phyloP scores from a whole-genome alignment of 1,140 invertebrate genomes.

The Zeugodacus cucurbitae region DNA sequence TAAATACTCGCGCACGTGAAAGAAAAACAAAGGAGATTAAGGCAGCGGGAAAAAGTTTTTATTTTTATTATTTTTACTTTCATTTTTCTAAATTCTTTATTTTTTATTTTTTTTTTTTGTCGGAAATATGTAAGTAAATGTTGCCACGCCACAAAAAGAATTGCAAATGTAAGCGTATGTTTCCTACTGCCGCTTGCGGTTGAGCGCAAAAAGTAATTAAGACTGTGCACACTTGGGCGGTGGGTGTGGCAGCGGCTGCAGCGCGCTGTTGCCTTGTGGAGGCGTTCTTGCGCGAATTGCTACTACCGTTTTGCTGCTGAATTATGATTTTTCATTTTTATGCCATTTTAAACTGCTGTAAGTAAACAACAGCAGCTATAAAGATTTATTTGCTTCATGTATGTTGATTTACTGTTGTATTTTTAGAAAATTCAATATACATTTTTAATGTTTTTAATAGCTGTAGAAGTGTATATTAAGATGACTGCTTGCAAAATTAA shows the following conservation, averaged over 20 bases:
- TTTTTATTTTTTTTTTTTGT: background rate
- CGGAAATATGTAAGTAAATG: background rate
- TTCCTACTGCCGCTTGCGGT: background rate
- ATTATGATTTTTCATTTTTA: background rate
- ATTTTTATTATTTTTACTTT: background rate
- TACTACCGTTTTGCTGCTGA: background rate
- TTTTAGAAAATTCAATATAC: too few relatives aligned
- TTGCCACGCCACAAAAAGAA: background rate
- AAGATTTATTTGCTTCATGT: background rate
- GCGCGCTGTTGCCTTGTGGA: background rate
- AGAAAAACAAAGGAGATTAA: background rate
- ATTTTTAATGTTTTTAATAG: too few relatives aligned
- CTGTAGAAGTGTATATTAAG: too few relatives aligned
- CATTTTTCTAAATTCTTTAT: background rate
- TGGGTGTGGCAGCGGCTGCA: background rate
- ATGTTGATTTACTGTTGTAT: too few relatives aligned
- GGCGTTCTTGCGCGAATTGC: background rate
- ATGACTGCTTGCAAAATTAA: too few relatives aligned
- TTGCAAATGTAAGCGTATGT: background rate
- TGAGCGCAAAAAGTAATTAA: conserved; percentile 21
- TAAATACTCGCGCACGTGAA: background rate
- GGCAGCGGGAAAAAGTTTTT: background rate
- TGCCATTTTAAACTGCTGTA: background rate
- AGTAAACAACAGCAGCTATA: background rate
- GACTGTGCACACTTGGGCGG: background rate